Conservation (phyloP, 2,888 invertebrate species). For the Eubasilissa splendida region DNA sequence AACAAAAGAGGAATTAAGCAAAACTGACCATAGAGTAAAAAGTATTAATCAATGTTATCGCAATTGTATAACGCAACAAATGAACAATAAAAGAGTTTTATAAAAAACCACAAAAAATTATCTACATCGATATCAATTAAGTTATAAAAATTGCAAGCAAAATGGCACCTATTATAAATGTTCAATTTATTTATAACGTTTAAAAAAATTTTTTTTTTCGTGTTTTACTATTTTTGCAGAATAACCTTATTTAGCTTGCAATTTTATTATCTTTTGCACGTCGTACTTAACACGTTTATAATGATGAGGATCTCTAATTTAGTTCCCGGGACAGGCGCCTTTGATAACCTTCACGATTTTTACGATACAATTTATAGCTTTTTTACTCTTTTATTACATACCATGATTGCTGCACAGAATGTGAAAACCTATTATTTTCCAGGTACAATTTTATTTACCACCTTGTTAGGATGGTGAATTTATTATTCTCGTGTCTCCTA, state of each 20-base stretch:
- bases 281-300: conserved; percentile 33
- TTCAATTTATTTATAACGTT: too few relatives aligned
- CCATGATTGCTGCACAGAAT: conserved; percentile 16
- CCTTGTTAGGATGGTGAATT: conserved; percentile 17
- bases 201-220: too few relatives aligned
- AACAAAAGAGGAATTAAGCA: too few relatives aligned
- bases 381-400: conserved; percentile 47
- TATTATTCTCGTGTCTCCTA: background rate
- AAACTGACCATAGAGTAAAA: too few relatives aligned
- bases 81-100: too few relatives aligned
- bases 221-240: too few relatives aligned
- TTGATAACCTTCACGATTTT: conserved; percentile 49
- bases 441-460: background rate
- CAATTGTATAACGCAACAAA: too few relatives aligned
- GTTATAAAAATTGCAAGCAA: too few relatives aligned
- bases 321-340: conserved; percentile 43
- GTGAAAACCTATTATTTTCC: conserved; percentile 1
- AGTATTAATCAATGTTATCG: too few relatives aligned
- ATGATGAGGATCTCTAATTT: conserved; percentile 43
- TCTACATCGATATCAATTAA: too few relatives aligned
- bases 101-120: too few relatives aligned
- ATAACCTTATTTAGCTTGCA: background rate
- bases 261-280: background rate
- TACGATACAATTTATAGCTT: conserved; percentile 41
- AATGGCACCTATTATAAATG: too few relatives aligned